A percentile compares a stretch with the other conserved stretches of the same genome.
Evolutionary conservation across 2,113 vertebrate species (phyloP).

Genomic region (Bubo blakistoni): DNA sequence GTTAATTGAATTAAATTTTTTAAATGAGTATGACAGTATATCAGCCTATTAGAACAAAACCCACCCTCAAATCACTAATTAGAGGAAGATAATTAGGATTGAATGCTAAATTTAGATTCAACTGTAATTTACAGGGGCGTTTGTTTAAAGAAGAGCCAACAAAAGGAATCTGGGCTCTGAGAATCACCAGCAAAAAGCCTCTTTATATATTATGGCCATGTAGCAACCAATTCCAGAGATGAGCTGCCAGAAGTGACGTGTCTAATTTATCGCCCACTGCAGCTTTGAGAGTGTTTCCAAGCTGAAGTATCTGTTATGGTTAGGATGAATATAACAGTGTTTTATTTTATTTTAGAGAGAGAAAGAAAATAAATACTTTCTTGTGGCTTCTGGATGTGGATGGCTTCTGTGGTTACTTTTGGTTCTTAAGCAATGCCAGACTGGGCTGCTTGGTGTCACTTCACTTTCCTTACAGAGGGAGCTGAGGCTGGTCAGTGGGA

Average conservation of each 20-base stretch:
- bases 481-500: not conserved
- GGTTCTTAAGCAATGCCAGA: not conserved
- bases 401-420: not conserved
- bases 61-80: not conserved
- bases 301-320: not conserved
- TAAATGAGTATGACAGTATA: not conserved
- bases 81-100: not conserved
- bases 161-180: conserved; percentile 20
- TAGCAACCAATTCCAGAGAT: not conserved
- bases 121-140: not conserved
- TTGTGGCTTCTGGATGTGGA: not conserved
- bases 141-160: conserved; percentile 10
- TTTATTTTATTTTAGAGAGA: not conserved
- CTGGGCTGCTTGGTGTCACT: not conserved
- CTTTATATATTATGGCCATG: not conserved
- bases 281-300: not conserved
- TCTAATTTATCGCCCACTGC: not conserved
- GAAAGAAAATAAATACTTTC: not conserved
- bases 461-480: not conserved
- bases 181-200: not conserved
- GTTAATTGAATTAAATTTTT: not conserved
- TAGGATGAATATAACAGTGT: not conserved
- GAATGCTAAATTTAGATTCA: not conserved
- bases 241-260: not conserved
- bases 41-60: not conserved